A percentile compares a stretch with the other conserved stretches of the same genome.
phyloP scores from a whole-genome alignment of 1,140 invertebrate genomes.

The Cataglyphis hispanica region DNA sequence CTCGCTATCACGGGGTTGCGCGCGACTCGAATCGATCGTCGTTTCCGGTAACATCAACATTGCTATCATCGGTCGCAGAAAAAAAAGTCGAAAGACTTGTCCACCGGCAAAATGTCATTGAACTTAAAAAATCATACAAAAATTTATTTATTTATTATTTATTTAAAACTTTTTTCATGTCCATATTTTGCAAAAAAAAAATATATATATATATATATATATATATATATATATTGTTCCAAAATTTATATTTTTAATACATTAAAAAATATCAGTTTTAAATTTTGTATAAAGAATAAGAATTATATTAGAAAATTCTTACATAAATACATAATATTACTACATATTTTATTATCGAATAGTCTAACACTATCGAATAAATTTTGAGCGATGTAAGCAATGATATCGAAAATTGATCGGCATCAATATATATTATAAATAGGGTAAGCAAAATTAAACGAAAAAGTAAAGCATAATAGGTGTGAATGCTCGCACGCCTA shows the following conservation, averaged over 20 bases:
- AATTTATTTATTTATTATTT: too few species aligned
- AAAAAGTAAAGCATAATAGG: neutral
- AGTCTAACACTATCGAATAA: neutral
- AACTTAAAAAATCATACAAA: neutral
- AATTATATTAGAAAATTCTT: neutral
- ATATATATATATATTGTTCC: too few species aligned
- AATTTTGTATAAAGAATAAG: neutral
- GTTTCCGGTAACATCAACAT: conserved; percentile 65
- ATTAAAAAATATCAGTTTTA: neutral
- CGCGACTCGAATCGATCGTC: conserved; percentile 64
- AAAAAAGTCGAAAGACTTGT: conserved; percentile 35
- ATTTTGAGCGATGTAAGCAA: neutral
- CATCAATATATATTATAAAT: neutral
- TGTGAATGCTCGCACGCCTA: neutral
- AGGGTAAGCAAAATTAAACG: neutral
- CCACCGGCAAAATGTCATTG: neutral
- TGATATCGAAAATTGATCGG: conserved; percentile 15
- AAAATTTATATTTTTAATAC: neutral
- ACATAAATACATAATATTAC: neutral
- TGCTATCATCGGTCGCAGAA: neutral
- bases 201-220: neutral
- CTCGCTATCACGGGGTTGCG: conserved; percentile 59
- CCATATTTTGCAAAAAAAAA: too few species aligned
- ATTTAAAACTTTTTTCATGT: too few species aligned
- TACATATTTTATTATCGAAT: neutral